Base-by-base conservation (phyloP, 2,888 invertebrate genomes). In the Oscheius sp. region DNA sequence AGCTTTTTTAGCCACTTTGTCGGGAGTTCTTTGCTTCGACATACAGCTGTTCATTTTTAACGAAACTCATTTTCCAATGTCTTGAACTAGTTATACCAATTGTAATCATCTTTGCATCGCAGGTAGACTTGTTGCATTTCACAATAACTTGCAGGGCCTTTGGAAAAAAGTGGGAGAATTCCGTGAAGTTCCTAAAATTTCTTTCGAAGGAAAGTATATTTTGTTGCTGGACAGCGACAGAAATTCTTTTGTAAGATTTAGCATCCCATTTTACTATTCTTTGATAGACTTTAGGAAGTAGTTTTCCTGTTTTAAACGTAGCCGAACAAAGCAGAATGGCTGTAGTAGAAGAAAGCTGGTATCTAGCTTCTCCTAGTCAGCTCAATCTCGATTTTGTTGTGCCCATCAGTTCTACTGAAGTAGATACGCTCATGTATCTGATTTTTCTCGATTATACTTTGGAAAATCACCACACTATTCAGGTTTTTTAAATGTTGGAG, bases 151-250 rank as follows among this genome's bases (percentile, higher is more conserved):
- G 33, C 1, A 72, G 69, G 65, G 65, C 15, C 45, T 64, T 25
- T 71, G 70, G 65, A 74, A 71, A 58, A 69, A 70, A 50, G 45
- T 45, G 33, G 78, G 78, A 27, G 75, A 64, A 17, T 66, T 71
- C 45, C 72, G 73, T 1, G 78, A 69, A 71, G n/a, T 71, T 65
- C 20, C 72, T 33, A 3, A 74, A 50, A 17, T 69, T 29, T 52
- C 74, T 25, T 70, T 71, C 71, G 31, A 71, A 6, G 39, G 69
- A 0, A 31, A 42, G 23, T 65, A 46, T 29, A 31, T 65, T 1
- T 6, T 65, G 3, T n/a, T 69, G 23, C n/a, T 39, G 5, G 23
- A 64, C 8, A 42, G 64, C 20, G n/a, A 25, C 12, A 64, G 39
- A 10, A 34, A 48, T 15, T 27, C 37, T 52, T 20, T 48, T 45